Conservation (phyloP, 2,113 vertebrate species). For the Capricornis sumatraensis region DNA sequence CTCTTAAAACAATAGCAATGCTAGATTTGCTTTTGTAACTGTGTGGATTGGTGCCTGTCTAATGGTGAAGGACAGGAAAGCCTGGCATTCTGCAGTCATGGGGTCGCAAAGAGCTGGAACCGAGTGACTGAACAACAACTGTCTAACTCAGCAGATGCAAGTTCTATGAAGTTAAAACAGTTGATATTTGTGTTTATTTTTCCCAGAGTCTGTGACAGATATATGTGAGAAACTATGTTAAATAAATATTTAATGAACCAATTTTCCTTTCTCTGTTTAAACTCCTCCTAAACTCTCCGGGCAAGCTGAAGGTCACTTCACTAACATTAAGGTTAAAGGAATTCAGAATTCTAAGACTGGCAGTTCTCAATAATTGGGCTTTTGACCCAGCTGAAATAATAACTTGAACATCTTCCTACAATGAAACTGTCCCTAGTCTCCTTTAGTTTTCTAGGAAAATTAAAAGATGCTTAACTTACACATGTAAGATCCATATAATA, state of each 20-base stretch:
- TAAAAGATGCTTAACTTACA: background rate
- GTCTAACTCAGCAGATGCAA: background rate
- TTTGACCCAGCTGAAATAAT: background rate
- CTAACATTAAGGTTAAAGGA: background rate
- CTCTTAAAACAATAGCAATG: background rate
- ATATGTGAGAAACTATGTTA: background rate
- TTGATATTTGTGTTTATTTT: background rate
- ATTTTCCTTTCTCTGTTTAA: background rate
- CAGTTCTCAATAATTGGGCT: background rate
- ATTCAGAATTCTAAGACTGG: background rate
- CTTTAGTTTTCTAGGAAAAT: background rate
- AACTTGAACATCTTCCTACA: background rate
- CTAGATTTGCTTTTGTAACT: background rate
- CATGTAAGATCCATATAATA: background rate
- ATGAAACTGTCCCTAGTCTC: background rate
- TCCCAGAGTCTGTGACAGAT: background rate
- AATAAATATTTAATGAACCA: background rate
- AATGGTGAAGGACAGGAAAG: background rate
- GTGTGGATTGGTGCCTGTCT: background rate
- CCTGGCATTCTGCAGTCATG: background rate
- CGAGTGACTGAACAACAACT: background rate
- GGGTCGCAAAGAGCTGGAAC: background rate
- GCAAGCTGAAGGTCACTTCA: background rate
- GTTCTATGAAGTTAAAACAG: background rate
- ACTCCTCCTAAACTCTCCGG: background rate